Conservation (phyloP, 2,888 invertebrate genomes). For the Electrophaes corylata region DNA sequence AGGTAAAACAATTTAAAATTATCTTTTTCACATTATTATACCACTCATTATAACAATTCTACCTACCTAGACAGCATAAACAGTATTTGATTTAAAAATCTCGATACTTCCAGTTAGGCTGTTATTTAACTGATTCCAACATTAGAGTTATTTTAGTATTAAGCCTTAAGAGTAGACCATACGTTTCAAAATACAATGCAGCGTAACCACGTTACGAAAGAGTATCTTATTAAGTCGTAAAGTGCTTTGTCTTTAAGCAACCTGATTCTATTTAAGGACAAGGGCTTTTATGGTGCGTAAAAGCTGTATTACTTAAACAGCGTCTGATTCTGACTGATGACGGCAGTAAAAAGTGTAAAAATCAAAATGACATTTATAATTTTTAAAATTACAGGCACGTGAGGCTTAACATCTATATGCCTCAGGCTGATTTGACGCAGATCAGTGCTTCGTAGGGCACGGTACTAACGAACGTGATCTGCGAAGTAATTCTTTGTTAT, state of each 20-base stretch:
- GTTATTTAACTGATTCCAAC: not conserved
- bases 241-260: constrained; percentile 14
- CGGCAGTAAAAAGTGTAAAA: not conserved
- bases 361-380: too few relatives aligned
- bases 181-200: not conserved
- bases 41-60: too few relatives aligned
- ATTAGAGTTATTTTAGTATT: not conserved
- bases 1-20: too few relatives aligned
- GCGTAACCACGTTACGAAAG: not conserved
- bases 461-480: not conserved
- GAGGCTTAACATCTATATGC: not conserved
- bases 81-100: not conserved
- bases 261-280: constrained; percentile 20
- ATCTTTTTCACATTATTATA: too few relatives aligned
- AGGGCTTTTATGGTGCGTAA: constrained; percentile 14
- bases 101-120: not conserved
- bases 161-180: not conserved
- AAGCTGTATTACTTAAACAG: not conserved
- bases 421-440: not conserved
- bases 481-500: not conserved
- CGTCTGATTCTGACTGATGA: not conserved
- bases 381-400: not conserved
- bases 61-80: too few relatives aligned
- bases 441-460: not conserved
- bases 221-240: constrained; percentile 18